Base-by-base conservation (phyloP, 2,888 invertebrate genomes). In the Synanthedon andrenaeformis region DNA sequence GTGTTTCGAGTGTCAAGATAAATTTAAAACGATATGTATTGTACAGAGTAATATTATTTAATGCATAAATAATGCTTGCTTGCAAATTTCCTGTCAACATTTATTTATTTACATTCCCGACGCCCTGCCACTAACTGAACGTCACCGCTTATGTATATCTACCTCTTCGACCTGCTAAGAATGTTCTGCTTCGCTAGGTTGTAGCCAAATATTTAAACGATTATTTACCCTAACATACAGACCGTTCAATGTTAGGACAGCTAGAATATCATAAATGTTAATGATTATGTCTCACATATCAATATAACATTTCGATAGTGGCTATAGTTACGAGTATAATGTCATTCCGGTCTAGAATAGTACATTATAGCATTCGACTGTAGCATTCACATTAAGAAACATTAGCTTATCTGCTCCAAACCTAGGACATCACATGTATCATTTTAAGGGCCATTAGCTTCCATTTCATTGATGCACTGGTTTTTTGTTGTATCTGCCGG, bases 91-190 rank as follows among this genome's bases (percentile, higher is more conserved):
- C 54, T 49, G 49, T 23, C 23, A 23, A 71, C 59, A 35, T 60
- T 65, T 72, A 51, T 66, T 72, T 69, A 82, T 81, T 79, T 72
- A 83, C 79, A 82, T 74, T 72, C 75, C 78, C 66, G 72, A 74
- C 80, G 82, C 83, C 86, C 83, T 87, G 87, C 85, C 86, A 87
- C 86, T 87, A 87, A 87, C 86, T 83, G 73, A 79, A 78, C 67
- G 76, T 74, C 82, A 85, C 82, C 65, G 86, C 87, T 86, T 87
- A 72, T 76, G 72, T 83, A 35, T 35, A 35, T 10, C 35, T 35
- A 77, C 62, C 61, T 79, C 80, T 82, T 82, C 81, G 82, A 79
- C 77, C 76, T 72, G 85, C 86, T 87, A 84, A 84, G 85, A 83
- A 85, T 87, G 86, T 70, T 84, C 84, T 83, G 87, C 86, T 87